Evolutionary conservation across 2,888 invertebrate genomes (phyloP).

Genomic region (Leptinotarsa peninsularis): DNA sequence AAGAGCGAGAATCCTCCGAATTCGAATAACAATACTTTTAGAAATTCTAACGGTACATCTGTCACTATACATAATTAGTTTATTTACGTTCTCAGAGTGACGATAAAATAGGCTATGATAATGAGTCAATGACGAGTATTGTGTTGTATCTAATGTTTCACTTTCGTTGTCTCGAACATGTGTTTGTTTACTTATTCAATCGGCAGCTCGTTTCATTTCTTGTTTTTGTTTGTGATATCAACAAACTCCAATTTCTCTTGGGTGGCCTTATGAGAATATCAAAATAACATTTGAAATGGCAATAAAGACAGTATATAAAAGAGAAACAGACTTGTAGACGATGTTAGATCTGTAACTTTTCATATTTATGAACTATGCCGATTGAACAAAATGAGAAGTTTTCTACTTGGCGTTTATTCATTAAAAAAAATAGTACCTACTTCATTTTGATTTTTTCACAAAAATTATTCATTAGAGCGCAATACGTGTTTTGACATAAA

Average conservation of each 20-base stretch:
- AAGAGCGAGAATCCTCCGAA: slow-evolving; percentile 3
- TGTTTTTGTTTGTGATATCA: background rate
- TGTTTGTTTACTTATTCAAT: slow-evolving; percentile 13
- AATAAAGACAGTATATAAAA: background rate
- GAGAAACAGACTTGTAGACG: no score
- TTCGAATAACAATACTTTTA: slow-evolving; percentile 17
- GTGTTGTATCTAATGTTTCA: slow-evolving; percentile 15
- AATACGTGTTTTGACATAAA: no score
- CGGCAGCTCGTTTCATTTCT: background rate
- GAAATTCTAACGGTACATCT: slow-evolving; percentile 25
- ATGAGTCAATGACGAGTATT: slow-evolving; percentile 17
- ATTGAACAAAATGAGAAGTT: no score
- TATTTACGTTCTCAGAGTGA: slow-evolving; percentile 18
- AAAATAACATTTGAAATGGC: background rate
- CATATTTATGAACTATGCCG: no score
- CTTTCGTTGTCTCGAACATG: slow-evolving; percentile 14
- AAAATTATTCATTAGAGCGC: no score
- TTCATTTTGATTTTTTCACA: no score
- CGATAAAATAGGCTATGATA: slow-evolving; percentile 19
- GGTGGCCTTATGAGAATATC: background rate
- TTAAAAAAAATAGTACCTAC: no score
- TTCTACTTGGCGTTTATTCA: no score
- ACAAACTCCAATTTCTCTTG: background rate
- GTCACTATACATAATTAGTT: slow-evolving; percentile 13
- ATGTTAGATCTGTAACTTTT: no score